Percentiles rank a stretch among this genome's conserved stretches.
Conservation (phyloP, 2,113 vertebrate genomes). For the Pelecanus crispus region DNA sequence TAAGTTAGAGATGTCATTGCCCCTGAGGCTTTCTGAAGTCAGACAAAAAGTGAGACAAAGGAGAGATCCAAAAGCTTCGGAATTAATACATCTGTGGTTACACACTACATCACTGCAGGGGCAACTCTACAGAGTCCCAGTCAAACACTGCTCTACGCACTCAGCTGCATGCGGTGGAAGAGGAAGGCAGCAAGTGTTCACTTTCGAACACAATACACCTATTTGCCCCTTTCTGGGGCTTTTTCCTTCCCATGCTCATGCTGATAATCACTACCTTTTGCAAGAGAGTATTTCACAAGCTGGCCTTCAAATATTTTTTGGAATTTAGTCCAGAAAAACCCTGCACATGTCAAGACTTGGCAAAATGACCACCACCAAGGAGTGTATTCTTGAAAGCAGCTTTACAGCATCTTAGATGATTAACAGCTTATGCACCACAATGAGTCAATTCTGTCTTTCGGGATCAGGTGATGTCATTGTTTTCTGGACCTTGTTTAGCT, state of each 20-base stretch:
- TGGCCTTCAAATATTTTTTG: neutral
- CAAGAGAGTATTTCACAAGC: neutral
- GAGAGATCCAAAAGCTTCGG: neutral
- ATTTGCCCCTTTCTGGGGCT: neutral
- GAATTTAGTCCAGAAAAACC: neutral
- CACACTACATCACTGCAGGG: neutral
- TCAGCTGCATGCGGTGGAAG: fast-evolving
- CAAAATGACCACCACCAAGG: neutral
- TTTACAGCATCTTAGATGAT: neutral
- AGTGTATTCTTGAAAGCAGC: neutral
- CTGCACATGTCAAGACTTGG: neutral
- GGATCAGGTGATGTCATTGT: neutral
- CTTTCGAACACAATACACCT: neutral
- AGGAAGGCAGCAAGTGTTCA: neutral
- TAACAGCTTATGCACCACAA: neutral
- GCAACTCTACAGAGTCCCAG: neutral
- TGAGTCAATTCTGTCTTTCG: neutral
- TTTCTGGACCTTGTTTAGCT: neutral
- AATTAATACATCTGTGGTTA: too few relatives aligned
- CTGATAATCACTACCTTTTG: neutral
- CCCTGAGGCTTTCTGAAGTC: neutral
- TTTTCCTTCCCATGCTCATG: neutral
- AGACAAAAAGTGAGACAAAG: fast-evolving
- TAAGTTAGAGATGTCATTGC: neutral
- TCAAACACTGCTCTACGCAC: neutral